Percentiles rank a stretch among this genome's conserved stretches.
Conservation (phyloP, 2,888 invertebrate genomes). For the Andricus quercusramuli region DNA sequence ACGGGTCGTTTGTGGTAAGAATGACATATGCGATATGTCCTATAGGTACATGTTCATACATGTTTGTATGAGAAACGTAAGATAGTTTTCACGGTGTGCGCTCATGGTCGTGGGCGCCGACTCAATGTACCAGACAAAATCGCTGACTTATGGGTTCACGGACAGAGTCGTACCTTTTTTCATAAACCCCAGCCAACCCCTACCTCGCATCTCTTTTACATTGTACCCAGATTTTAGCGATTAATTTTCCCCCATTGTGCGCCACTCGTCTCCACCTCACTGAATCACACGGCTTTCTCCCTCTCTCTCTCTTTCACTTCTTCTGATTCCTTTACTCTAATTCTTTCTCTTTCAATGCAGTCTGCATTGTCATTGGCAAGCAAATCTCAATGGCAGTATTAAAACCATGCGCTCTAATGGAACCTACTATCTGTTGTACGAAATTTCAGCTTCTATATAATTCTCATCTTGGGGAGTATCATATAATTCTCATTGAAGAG, state of each 20-base stretch:
- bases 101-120: slow-evolving; percentile 63
- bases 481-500: too few species aligned
- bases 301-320: slow-evolving; percentile 49
- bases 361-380: slow-evolving; percentile 77
- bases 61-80: slow-evolving; percentile 58
- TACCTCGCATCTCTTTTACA: slow-evolving; percentile 74
- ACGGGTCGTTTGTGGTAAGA: slow-evolving; percentile 63
- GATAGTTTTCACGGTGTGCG: slow-evolving; percentile 56
- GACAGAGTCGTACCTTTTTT: slow-evolving; percentile 73
- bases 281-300: slow-evolving; percentile 22
- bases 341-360: slow-evolving; percentile 60
- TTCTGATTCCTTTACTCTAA: slow-evolving; percentile 38
- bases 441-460: slow-evolving; percentile 51
- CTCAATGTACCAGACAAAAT: slow-evolving; percentile 78
- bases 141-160: slow-evolving; percentile 76
- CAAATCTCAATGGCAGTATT: slow-evolving; percentile 77
- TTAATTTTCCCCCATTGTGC: slow-evolving; percentile 77
- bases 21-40: slow-evolving; percentile 74
- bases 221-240: slow-evolving; percentile 77
- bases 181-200: slow-evolving; percentile 69
- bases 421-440: slow-evolving; percentile 65
- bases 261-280: slow-evolving; percentile 44
- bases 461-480: not conserved
- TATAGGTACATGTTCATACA: slow-evolving; percentile 48
- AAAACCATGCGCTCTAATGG: slow-evolving; percentile 77